Evolutionary conservation across 2,888 invertebrate species (phyloP), one percentile per base, ranked within the genome.

Genomic region (Drosophila sordidula): DNA sequence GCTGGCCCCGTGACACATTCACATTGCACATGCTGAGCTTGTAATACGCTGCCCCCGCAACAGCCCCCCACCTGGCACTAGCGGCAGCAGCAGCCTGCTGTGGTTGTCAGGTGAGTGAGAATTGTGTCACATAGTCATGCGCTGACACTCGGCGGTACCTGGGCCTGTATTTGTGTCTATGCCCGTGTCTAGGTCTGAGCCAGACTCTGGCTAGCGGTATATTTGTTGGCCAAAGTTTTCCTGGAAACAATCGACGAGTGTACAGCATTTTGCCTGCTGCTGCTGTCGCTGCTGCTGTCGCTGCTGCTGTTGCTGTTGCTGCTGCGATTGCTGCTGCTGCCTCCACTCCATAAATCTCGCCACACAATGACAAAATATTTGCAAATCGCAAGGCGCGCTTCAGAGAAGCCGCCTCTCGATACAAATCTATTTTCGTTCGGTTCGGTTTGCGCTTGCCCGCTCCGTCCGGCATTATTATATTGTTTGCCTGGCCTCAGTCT

Each of bases 331-430:
- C 61, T 64, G 73, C 64, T 64, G 68, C 64, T 56, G 67, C 81
- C 85, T 89, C 80, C 85, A 90, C 90, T 90, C 89, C 87, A 90
- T 90, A 90, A 90, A 90, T 90, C 91, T 90, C 86, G 81, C 87
- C 80, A 84, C 85, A 85, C 90, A 90, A 88, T 90, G 91, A 90
- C 90, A 90, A 90, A 90, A 90, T 90, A 90, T 90, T 90, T 90
- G 90, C 89, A 90, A 90, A 90, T 87, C 89, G 87, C 84, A 83
- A 87, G 89, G 89, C 85, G 89, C 82, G 87, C 87, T 86, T 89
- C 89, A 90, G 88, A 87, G 82, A 79, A 89, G 87, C 90, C 90
- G 90, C 90, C 85, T 77, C 73, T 83, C 80, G 90, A 90, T 89
- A 90, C 89, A 90, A 89, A 90, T 90, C 89, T 89, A 89, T 90